Base-by-base conservation (phyloP, 2,797 vertebrate species). In the Cynopterus sphinx region DNA sequence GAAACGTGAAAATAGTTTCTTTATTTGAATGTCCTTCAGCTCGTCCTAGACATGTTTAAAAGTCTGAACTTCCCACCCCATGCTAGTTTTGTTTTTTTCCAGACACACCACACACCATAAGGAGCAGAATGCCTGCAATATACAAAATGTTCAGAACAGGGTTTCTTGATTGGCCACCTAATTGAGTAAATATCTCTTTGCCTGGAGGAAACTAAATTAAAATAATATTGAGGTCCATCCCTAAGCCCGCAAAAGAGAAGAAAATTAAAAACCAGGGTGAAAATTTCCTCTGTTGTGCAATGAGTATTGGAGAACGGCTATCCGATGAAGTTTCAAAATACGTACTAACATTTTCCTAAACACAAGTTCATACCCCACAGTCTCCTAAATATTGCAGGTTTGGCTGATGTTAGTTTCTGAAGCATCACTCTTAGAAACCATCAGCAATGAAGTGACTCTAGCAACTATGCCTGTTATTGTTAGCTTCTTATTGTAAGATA, bases 171-270 rank as follows among this genome's bases (percentile, higher is more conserved):
- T 92, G 90, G 77, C 90, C 87, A 55, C 55, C 88, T 79, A 97
- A 82, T 96, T 95, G 92, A 97, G 59, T 88, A 95, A 92, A 95
- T 90, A 95, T 90, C 39, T 95, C 82, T n/a, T 97, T 84, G 94
- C 96, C 92, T 85, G 49, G 43, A 92, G 86, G 74, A 96, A 95
- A 95, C 49, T 33, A 94, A 87, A 51, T 95, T 95, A 90, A 96
- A 97, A 97, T 85, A 97, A 96, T 92, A 94, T 36, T 97, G 97
- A 95, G 83, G 88, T 96, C 88, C 26, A 1, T 95, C 61, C 85
- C 19, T 51, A 77, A 87, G 41, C 70, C 95, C 90, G 3, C 96
- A 96, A 90, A 87, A 82, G 53, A 93, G 55, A 97, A 92, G 53
- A 93, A 96, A 95, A 96, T 90, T 61, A 36, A 93, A 97, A 95